These are phyloP conservation scores for Dipodomys merriami DNA, from an alignment of 2,113 vertebrate species.

Conservation along the genomic window DNA sequence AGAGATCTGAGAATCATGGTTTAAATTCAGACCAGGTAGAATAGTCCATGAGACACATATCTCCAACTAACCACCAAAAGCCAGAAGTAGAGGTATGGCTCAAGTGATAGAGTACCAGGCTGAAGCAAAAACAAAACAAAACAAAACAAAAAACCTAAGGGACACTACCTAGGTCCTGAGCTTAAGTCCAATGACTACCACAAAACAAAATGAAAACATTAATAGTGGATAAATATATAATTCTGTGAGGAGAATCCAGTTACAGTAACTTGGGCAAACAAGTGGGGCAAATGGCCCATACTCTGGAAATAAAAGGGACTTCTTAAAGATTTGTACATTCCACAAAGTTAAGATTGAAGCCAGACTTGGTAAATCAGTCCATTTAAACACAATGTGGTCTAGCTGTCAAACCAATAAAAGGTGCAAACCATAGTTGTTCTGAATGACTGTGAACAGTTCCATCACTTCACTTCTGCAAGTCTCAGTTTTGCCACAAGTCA, in stretches of 20 bases:
- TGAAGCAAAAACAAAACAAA: too few relatives aligned
- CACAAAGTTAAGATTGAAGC: slow-evolving; percentile 18
- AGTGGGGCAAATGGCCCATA: not conserved
- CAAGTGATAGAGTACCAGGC: too few relatives aligned
- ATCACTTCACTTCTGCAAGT: not conserved
- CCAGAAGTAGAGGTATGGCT: too few relatives aligned
- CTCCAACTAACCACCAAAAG: too few relatives aligned
- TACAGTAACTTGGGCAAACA: not conserved
- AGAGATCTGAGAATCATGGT: too few relatives aligned
- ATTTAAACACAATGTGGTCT: not conserved
- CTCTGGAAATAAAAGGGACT: not conserved
- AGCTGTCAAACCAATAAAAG: not conserved
- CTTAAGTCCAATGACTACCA: too few relatives aligned
- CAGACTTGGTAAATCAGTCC: not conserved
- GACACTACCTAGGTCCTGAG: too few relatives aligned
- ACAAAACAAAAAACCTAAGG: too few relatives aligned
- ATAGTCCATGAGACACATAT: too few relatives aligned
- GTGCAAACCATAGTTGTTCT: not conserved
- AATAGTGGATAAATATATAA: not conserved
- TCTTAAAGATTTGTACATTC: not conserved
- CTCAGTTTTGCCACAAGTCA: not conserved
- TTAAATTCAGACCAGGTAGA: too few relatives aligned
- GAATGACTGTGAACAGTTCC: not conserved
- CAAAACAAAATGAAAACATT: not conserved
- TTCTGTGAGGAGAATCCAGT: not conserved